These are phyloP conservation scores for Odontamblyopus rebecca DNA, from an alignment of 2,797 vertebrate genomes.

Conservation along the genomic window DNA sequence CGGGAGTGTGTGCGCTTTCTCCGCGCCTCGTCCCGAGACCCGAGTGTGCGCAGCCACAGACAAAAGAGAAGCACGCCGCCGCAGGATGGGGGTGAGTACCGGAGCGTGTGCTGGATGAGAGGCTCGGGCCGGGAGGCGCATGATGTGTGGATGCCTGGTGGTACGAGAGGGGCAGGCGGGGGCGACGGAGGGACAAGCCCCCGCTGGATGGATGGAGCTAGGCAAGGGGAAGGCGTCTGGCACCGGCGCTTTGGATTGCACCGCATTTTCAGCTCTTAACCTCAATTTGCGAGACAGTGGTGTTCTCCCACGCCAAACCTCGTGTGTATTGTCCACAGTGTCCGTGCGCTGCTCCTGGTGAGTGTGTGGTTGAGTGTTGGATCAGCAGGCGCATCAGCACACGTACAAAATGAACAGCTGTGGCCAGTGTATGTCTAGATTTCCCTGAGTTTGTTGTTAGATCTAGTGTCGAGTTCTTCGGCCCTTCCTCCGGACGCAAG, in stretches of 20 bases:
- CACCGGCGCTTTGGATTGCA: not conserved
- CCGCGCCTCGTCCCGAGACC: constrained; percentile 46
- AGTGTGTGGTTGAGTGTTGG: not conserved
- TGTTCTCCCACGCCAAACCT: not conserved
- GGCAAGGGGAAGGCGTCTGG: constrained; percentile 23
- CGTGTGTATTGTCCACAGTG: not conserved
- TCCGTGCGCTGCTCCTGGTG: not conserved
- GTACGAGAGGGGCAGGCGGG: constrained; percentile 15
- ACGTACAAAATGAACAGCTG: not conserved
- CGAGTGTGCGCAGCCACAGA: constrained; percentile 46
- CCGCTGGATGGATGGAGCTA: constrained; percentile 50
- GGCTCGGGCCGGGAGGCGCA: constrained; percentile 5
- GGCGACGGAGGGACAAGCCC: constrained; percentile 24
- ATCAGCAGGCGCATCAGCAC: not conserved
- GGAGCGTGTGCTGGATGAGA: constrained; percentile 24
- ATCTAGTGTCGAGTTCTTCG: not conserved
- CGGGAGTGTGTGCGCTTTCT: constrained; percentile 59
- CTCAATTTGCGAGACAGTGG: not conserved
- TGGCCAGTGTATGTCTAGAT: not conserved
- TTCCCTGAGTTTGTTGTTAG: not conserved
- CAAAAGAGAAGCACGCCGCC: constrained; percentile 60
- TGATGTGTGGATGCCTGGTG: not conserved
- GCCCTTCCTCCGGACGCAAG: not conserved
- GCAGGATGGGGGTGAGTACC: constrained; percentile 81
- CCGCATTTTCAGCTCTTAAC: constrained; percentile 1